Conservation (phyloP, 2,113 vertebrate genomes). For the Uria aalge region DNA sequence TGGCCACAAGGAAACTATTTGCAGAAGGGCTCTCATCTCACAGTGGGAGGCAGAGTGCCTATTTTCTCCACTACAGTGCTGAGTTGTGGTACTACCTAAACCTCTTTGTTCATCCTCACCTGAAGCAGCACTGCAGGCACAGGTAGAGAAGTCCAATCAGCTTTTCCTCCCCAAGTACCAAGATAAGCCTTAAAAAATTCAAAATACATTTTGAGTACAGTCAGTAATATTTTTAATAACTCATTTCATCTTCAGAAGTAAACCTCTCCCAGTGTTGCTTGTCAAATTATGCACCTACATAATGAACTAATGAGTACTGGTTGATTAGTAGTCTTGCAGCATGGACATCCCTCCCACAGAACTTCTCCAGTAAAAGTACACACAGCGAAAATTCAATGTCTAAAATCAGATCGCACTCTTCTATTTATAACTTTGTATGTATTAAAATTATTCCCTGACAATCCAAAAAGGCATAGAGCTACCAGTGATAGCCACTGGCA, state of each 20-base stretch:
- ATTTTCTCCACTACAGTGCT: neutral
- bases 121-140: neutral
- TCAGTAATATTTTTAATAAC: neutral
- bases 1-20: neutral
- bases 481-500: neutral
- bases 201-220: neutral
- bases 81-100: neutral
- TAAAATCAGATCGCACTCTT: neutral
- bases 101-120: neutral
- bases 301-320: neutral
- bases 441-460: neutral
- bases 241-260: neutral
- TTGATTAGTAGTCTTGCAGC: neutral
- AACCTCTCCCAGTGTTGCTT: neutral
- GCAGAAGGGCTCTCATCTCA: neutral
- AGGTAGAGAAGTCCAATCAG: neutral
- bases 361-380: neutral
- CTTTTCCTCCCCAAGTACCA: neutral
- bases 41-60: neutral
- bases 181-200: neutral
- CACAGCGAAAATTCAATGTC: neutral
- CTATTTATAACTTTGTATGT: neutral
- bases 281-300: neutral
- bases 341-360: rapidly evolving
- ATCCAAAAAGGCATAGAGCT: neutral